phyloP scores from a whole-genome alignment of 2,113 vertebrate species.

The Sapayoa aenigma region DNA sequence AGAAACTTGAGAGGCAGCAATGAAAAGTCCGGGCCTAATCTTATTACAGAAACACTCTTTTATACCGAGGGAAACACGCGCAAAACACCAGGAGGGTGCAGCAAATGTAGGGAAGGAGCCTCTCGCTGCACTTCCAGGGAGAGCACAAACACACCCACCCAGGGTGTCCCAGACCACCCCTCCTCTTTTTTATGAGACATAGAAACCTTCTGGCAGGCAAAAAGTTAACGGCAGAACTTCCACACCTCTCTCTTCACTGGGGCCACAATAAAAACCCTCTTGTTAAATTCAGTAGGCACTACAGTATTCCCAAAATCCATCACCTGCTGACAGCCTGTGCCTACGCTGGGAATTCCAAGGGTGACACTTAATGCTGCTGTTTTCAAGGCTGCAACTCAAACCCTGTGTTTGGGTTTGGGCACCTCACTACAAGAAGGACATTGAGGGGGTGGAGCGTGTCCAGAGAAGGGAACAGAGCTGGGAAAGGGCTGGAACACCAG shows the following conservation, averaged over 20 bases:
- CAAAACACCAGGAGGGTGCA: not conserved
- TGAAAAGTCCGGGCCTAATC: slow-evolving; percentile 47
- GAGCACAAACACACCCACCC: not conserved
- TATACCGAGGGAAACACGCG: not conserved
- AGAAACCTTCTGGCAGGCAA: not conserved
- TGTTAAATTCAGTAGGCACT: not conserved
- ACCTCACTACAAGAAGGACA: accelerated
- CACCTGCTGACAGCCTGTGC: not conserved
- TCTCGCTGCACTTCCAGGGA: accelerated
- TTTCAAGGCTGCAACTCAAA: not conserved
- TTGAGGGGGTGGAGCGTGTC: accelerated
- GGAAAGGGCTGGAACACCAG: not conserved
- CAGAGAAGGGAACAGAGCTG: accelerated
- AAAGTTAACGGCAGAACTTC: not conserved
- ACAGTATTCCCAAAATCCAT: not conserved
- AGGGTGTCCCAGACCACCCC: not conserved
- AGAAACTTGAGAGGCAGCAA: slow-evolving; percentile 49
- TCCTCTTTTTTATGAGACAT: not conserved
- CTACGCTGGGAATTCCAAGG: accelerated
- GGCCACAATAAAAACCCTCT: not conserved
- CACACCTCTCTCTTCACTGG: accelerated
- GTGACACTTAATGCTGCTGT: not conserved
- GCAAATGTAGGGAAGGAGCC: not conserved
- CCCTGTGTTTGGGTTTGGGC: not conserved
- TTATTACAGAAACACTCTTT: not conserved